These are phyloP conservation scores for Artemia franciscana DNA, from an alignment of 1,140 invertebrate species.

Conservation along the genomic window DNA sequence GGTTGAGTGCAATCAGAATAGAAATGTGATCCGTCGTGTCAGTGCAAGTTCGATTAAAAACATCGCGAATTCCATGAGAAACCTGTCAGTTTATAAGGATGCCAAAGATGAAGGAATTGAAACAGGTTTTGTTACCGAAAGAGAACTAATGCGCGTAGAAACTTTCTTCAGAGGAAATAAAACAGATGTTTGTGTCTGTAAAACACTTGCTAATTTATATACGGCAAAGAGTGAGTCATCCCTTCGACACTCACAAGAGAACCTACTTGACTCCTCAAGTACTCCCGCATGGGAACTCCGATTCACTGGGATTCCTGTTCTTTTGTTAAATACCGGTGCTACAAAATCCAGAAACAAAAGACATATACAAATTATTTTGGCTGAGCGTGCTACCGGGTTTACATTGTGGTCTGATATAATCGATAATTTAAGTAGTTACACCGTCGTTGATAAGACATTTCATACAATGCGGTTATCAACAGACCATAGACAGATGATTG, in stretches of 20 bases:
- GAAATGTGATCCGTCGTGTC: background rate
- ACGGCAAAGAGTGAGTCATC: constrained; percentile 9
- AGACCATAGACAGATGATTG: constrained; percentile 35
- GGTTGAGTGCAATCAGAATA: background rate
- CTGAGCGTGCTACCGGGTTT: constrained; percentile 60
- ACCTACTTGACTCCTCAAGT: background rate
- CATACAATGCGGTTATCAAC: constrained; percentile 58
- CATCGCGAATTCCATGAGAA: constrained; percentile 10
- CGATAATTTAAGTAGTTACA: constrained; percentile 31
- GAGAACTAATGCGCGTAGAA: constrained; percentile 48
- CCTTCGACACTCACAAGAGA: background rate
- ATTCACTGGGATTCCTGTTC: constrained; percentile 53
- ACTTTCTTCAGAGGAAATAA: constrained; percentile 37
- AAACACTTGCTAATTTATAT: constrained; percentile 52
- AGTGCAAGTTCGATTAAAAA: background rate
- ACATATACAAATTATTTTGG: constrained; percentile 45
- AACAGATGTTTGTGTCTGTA: constrained; percentile 41
- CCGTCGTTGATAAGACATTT: constrained; percentile 37
- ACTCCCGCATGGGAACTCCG: constrained; percentile 38
- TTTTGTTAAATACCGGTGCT: constrained; percentile 50
- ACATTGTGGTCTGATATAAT: constrained; percentile 64
- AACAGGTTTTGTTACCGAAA: constrained; percentile 27
- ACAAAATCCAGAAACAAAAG: constrained; percentile 40
- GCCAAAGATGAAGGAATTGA: constrained; percentile 12
- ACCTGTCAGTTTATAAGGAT: constrained; percentile 13